Base-by-base conservation (phyloP, 2,888 invertebrate genomes). In the Choreutis nemorana region DNA sequence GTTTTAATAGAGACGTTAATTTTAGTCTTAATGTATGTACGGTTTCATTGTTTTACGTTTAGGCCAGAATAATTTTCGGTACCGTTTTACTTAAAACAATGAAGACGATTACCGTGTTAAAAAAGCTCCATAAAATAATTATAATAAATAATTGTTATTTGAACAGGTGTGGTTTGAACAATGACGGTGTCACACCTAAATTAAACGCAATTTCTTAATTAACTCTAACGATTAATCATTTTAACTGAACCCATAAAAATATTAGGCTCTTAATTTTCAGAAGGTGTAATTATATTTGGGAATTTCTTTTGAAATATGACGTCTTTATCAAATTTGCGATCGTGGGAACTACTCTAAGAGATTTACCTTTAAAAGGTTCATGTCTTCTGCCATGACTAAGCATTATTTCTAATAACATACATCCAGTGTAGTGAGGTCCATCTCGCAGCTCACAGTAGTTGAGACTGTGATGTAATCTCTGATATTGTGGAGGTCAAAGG, bases 321-420 rank as follows among this genome's bases (percentile, higher is more conserved):
- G 29, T 28, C 31, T 33, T 68, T 72, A 75, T 73, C 73, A 42
- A 51, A 57, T 73, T 73, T 53, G 70, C 73, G 67, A 75, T 75
- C 77, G 77, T 77, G 75, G 67, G 77, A 77, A 75, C 35, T 36
- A 38, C 38, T 44, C 43, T 42, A 44, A 44, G 44, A 44, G 44
- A 48, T 37, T 47, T 42, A 50, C 62, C 57, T 65, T 65, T 62
- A 55, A 52, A 50, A 49, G 48, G 53, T 53, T 55, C 48, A 53
- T 50, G 52, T 51, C 50, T 50, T 48, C 45, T 41, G 37, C 43
- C 41, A 44, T 73, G 73, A 73, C 36, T 67, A 63, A 63, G 70
- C 73, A 60, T 30, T 64, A 42, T 58, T 55, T 52, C 51, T 58
- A 55, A 55, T 52, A 55, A 43, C 45, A 30, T 20, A 13, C 31